Percentiles rank a stretch among this genome's conserved stretches.
Evolutionary conservation across 2,113 vertebrate species (phyloP).

Genomic region (Falcunculus frontatus): DNA sequence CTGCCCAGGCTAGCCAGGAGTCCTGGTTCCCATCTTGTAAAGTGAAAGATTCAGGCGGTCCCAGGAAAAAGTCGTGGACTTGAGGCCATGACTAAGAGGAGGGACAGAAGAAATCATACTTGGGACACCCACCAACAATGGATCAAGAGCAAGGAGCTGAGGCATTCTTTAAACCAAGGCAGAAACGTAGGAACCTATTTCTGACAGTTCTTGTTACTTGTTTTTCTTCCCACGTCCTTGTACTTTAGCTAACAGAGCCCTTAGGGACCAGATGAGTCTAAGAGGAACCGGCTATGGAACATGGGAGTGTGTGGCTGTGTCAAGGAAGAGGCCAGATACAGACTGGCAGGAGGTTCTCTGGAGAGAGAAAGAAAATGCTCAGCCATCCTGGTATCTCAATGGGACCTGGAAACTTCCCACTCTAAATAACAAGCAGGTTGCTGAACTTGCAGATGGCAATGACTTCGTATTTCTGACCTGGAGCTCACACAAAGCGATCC

Average conservation of each 20-base stretch:
- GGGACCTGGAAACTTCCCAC: background rate
- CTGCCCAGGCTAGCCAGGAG: background rate
- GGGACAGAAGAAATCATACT: background rate
- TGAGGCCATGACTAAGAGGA: background rate
- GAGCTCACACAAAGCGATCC: background rate
- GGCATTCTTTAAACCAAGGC: background rate
- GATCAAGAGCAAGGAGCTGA: background rate
- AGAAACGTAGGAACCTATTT: background rate
- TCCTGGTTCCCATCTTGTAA: background rate
- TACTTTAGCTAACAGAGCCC: background rate
- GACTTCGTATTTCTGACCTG: background rate
- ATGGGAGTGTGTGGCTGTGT: background rate
- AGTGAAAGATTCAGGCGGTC: background rate
- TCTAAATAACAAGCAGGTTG: background rate
- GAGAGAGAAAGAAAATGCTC: background rate
- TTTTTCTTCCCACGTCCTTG: background rate
- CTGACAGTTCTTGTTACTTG: background rate
- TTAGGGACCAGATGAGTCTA: background rate
- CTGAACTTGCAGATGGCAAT: background rate
- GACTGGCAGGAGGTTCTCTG: background rate
- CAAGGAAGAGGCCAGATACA: background rate
- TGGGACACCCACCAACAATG: background rate
- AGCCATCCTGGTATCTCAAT: background rate
- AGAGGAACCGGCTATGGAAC: background rate
- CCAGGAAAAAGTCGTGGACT: background rate